Conservation (phyloP, 2,797 vertebrate species). For the Anas bahamensis region DNA sequence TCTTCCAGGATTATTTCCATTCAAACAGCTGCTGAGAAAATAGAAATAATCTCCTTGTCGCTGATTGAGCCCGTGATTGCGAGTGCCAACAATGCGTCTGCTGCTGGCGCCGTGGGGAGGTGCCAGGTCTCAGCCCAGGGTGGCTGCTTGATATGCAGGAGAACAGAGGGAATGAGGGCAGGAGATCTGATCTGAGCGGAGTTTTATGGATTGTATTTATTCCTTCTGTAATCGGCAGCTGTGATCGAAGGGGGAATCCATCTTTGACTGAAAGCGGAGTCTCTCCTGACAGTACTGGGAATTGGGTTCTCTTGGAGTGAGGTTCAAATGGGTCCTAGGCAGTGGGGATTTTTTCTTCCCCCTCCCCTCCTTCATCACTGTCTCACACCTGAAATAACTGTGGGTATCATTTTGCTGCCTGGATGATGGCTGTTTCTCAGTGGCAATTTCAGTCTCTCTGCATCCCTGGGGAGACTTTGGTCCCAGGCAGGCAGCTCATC, state of each 20-base stretch:
- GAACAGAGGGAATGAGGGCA: conserved; percentile 7
- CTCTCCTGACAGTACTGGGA: background rate
- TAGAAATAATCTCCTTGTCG: background rate
- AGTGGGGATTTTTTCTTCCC: rapidly evolving
- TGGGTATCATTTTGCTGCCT: background rate
- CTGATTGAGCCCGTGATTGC: background rate
- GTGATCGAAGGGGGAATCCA: background rate
- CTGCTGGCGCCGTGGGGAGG: background rate
- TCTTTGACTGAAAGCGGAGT: background rate
- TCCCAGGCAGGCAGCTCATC: background rate
- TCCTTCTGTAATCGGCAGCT: background rate
- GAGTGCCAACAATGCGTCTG: background rate
- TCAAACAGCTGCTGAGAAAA: conserved; percentile 51
- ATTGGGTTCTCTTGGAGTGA: background rate
- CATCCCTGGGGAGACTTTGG: background rate
- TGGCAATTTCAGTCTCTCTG: background rate
- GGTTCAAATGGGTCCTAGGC: background rate
- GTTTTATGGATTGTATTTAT: background rate
- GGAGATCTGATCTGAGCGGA: background rate
- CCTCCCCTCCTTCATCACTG: background rate
- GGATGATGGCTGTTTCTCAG: background rate
- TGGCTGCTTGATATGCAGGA: background rate
- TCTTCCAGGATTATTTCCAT: conserved; percentile 35
- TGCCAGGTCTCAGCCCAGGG: background rate
- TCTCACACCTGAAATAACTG: background rate